These are phyloP conservation scores for Eupelmus urozonus DNA, from an alignment of 2,888 invertebrate species.

Conservation along the genomic window DNA sequence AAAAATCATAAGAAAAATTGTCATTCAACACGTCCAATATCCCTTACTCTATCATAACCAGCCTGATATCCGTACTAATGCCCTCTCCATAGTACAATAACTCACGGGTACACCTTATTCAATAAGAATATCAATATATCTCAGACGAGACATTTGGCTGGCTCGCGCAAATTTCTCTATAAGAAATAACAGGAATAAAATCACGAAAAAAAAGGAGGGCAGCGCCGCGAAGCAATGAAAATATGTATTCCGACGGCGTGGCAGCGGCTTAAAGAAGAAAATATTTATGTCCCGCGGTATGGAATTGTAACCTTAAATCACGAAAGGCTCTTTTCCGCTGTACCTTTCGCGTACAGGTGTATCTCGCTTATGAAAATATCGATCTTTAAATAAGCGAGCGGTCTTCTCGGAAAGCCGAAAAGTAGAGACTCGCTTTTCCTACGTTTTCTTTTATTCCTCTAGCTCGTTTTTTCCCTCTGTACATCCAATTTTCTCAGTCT, in stretches of 20 bases:
- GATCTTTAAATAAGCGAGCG: neutral
- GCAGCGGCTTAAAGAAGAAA: conserved; percentile 11
- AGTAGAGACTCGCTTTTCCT: neutral
- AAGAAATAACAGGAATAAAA: conserved; percentile 35
- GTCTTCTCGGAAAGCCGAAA: neutral
- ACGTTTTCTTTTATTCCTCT: neutral
- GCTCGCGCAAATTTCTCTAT: conserved; percentile 4
- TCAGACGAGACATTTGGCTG: conserved; percentile 29
- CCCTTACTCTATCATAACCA: too few species aligned
- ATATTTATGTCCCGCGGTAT: conserved; percentile 31
- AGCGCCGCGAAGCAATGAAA: conserved; percentile 5
- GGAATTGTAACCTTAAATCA: conserved; percentile 38
- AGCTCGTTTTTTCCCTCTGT: conserved; percentile 13
- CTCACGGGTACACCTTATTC: conserved; percentile 36
- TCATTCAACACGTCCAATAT: too few species aligned
- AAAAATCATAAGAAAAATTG: too few species aligned
- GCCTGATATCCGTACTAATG: conserved; percentile 7
- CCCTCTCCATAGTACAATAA: conserved; percentile 1
- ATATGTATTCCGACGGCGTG: conserved; percentile 15
- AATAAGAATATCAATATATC: conserved; percentile 46
- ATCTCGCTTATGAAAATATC: conserved; percentile 6
- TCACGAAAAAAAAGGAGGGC: neutral
- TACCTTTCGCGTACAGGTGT: neutral
- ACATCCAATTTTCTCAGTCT: conserved; percentile 28
- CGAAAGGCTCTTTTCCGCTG: neutral